phyloP scores from a whole-genome alignment of 2,888 invertebrate genomes.

The Idaea aversata region DNA sequence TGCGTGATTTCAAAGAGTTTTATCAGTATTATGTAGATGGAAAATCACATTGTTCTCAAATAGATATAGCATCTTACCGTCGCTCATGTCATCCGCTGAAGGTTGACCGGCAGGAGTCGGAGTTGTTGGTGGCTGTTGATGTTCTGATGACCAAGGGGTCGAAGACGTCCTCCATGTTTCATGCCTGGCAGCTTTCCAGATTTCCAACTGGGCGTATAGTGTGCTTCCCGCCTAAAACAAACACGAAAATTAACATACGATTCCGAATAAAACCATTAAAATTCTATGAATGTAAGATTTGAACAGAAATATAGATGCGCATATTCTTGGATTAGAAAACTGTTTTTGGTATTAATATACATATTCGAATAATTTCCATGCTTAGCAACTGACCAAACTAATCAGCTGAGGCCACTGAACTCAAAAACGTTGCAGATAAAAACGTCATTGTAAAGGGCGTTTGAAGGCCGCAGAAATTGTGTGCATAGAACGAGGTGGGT shows the following conservation, averaged over 20 bases:
- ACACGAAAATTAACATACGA: slow-evolving; percentile 1
- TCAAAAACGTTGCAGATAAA: slow-evolving; percentile 11
- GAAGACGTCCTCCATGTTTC: slow-evolving; percentile 71
- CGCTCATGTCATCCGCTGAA: slow-evolving; percentile 84
- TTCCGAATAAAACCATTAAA: slow-evolving; percentile 16
- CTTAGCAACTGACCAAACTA: background rate
- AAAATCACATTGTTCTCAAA: background rate
- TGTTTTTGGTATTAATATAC: background rate
- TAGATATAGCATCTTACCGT: slow-evolving; percentile 76
- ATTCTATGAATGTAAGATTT: slow-evolving; percentile 8
- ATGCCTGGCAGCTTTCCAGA: slow-evolving; percentile 91
- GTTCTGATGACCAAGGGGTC: slow-evolving; percentile 71
- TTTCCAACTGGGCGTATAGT: slow-evolving; percentile 92
- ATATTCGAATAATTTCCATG: slow-evolving; percentile 1
- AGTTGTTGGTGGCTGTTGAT: slow-evolving; percentile 62
- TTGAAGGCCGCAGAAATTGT: slow-evolving; percentile 42
- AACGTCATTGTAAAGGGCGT: slow-evolving; percentile 22
- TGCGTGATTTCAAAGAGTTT: background rate
- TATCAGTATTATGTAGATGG: background rate
- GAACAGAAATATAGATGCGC: slow-evolving; percentile 12
- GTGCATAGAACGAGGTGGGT: slow-evolving; percentile 38
- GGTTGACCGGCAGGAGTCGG: slow-evolving; percentile 68
- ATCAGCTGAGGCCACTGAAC: slow-evolving; percentile 21
- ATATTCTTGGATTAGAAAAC: slow-evolving; percentile 9
- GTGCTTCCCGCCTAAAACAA: slow-evolving; percentile 88